Conservation (phyloP, 1,140 invertebrate genomes). For the Macrosteles quadrilineatus region DNA sequence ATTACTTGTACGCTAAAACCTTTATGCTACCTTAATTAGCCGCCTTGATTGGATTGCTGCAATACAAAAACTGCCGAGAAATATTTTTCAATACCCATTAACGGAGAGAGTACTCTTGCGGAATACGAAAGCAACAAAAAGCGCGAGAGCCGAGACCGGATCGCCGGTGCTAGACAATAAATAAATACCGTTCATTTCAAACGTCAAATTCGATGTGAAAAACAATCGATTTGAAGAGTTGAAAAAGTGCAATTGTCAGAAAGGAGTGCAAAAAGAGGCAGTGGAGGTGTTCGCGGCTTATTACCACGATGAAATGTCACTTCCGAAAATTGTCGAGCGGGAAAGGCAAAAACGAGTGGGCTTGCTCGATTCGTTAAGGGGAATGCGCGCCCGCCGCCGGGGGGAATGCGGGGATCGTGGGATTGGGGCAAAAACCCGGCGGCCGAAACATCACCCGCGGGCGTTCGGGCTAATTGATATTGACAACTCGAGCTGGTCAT, state of each 20-base stretch:
- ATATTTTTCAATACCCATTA: no score
- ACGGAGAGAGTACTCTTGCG: no score
- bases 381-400: not conserved
- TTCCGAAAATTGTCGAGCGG: constrained; percentile 5
- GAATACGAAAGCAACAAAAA: no score
- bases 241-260: constrained; percentile 8
- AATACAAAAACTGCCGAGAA: no score
- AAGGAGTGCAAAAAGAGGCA: not conserved
- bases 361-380: not conserved
- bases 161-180: no score
- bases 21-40: no score
- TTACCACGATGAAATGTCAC: constrained; percentile 5
- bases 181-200: no score
- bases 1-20: no score
- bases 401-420: not conserved
- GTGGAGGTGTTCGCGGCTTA: constrained; percentile 10
- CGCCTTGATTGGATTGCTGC: no score
- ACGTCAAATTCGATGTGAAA: not conserved
- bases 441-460: not conserved
- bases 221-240: not conserved
- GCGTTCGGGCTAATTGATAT: no score
- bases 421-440: not conserved
- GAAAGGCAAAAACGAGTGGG: constrained; percentile 9
- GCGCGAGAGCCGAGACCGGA: no score
- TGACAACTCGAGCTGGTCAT: no score